phyloP scores from a whole-genome alignment of 1,140 invertebrate genomes.

The Drosophila repletoides region DNA sequence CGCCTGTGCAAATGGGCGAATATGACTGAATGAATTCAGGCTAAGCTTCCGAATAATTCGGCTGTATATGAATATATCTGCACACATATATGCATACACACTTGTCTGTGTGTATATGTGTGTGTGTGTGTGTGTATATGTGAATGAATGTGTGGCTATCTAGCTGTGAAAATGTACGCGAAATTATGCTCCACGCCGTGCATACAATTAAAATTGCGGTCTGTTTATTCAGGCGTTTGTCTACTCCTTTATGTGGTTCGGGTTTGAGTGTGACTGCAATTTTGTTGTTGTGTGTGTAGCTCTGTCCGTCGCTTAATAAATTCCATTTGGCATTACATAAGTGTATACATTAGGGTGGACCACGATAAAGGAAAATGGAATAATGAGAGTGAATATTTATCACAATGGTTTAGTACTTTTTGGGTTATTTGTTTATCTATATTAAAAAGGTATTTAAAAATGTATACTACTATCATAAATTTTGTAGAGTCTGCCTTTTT shows the following conservation, averaged over 20 bases:
- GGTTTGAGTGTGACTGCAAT: background rate
- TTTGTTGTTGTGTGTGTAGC: background rate
- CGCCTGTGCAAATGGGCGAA: slow-evolving; percentile 15
- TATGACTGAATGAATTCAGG: slow-evolving; percentile 12
- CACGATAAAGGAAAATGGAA: no score
- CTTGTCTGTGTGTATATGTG: background rate
- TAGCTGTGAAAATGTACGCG: background rate
- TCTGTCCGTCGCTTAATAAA: slow-evolving; percentile 24
- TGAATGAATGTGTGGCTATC: background rate
- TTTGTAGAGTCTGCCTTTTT: no score
- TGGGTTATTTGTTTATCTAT: no score
- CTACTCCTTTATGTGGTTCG: slow-evolving; percentile 7
- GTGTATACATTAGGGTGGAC: background rate
- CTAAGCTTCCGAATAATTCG: no score
- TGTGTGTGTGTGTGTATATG: background rate
- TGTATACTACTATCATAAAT: no score
- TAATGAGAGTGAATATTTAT: background rate
- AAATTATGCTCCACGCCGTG: slow-evolving; percentile 38
- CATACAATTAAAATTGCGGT: slow-evolving; percentile 40
- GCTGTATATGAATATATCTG: no score
- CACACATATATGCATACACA: no score
- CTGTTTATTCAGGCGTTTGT: slow-evolving; percentile 40
- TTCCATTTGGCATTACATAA: slow-evolving; percentile 20
- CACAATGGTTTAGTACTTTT: background rate
- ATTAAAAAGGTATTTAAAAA: no score